These are phyloP conservation scores for Meliscaeva auricollis DNA, from an alignment of 2,888 invertebrate species.

Conservation along the genomic window DNA sequence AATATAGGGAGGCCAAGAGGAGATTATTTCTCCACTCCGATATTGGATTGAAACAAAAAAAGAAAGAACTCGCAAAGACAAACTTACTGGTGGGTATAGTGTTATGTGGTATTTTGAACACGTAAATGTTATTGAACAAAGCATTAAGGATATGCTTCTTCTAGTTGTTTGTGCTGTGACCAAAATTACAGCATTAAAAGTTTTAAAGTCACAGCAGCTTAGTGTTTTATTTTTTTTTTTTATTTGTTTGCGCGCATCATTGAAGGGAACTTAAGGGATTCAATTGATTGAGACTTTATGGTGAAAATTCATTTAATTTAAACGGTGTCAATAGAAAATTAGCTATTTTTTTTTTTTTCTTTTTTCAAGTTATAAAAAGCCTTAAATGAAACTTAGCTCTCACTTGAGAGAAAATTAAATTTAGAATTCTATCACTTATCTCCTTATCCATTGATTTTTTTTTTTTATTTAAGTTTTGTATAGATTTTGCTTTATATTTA, in stretches of 20 bases:
- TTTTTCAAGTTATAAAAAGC: no score
- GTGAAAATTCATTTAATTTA: not conserved
- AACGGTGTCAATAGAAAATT: no score
- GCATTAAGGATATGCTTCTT: conserved; percentile 64
- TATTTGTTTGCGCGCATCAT: conserved; percentile 7
- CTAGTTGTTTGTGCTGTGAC: conserved; percentile 55
- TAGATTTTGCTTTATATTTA: no score
- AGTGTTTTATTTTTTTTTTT: conserved; percentile 11
- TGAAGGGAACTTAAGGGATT: conserved; percentile 16
- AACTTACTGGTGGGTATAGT: conserved; percentile 48
- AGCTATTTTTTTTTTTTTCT: no score
- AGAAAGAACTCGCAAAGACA: conserved; percentile 7
- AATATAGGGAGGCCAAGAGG: conserved; percentile 3
- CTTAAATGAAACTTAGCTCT: no score
- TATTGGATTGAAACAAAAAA: conserved; percentile 38
- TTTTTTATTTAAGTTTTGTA: no score
- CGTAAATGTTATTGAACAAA: conserved; percentile 66
- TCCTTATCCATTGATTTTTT: no score
- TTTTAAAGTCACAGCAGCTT: conserved; percentile 65
- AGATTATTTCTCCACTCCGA: conserved; percentile 23
- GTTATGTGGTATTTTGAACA: conserved; percentile 70
- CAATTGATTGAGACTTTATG: not conserved
- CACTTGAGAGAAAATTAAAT: no score
- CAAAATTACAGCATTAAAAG: conserved; percentile 66
- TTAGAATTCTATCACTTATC: no score